Evolutionary conservation across 2,113 vertebrate genomes (phyloP).

Genomic region (Pollimyrus isidori): DNA sequence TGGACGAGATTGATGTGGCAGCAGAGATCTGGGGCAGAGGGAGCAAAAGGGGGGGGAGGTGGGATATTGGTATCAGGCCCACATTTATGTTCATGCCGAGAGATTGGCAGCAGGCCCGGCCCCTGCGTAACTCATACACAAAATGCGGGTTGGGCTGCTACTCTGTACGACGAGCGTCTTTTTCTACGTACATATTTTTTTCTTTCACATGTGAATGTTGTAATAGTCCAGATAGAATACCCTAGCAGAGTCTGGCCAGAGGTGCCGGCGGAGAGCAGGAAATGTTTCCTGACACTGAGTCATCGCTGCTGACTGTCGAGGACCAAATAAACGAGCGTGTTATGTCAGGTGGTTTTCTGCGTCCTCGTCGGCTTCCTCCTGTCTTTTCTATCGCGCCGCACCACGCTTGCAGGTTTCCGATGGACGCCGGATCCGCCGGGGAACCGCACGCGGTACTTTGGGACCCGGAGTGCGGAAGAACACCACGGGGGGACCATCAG

Average conservation of each 20-base stretch:
- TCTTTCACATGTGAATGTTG: neutral
- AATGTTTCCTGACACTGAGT: neutral
- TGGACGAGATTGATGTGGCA: neutral
- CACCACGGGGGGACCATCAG: slow-evolving; percentile 14
- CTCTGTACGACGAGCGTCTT: neutral
- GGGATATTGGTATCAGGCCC: neutral
- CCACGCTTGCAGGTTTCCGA: neutral
- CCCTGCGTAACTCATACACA: neutral
- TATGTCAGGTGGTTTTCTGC: neutral
- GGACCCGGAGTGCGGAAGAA: slow-evolving; percentile 32
- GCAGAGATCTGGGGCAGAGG: neutral
- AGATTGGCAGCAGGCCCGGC: neutral
- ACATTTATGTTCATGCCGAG: neutral
- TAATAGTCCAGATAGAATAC: neutral
- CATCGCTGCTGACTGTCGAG: neutral
- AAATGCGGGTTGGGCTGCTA: neutral
- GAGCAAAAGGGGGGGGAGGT: neutral
- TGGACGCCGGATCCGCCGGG: neutral
- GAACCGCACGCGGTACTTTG: neutral
- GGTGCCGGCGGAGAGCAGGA: neutral
- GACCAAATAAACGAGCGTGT: neutral
- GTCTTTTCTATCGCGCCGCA: neutral
- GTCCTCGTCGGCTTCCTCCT: neutral
- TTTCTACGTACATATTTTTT: neutral
- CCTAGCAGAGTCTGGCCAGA: neutral